Evolutionary conservation across 2,113 vertebrate species (phyloP), one percentile per base, ranked within the genome.

Genomic region (Rhizomys pruinosus): DNA sequence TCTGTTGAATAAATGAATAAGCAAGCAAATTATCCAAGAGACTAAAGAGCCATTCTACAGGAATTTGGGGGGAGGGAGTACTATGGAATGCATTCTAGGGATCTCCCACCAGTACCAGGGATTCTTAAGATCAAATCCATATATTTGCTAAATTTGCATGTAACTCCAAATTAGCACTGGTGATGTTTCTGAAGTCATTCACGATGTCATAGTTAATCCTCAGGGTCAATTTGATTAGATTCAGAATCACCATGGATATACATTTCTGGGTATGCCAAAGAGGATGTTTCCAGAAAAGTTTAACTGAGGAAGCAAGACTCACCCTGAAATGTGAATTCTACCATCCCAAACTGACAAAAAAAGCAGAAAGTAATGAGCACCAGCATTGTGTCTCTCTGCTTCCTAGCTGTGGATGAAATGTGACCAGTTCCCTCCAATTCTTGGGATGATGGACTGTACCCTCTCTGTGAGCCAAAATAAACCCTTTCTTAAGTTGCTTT

Each of bases 1-100:
- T 63, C n/a, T 77, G 39, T 57, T 93, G 79, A 85, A 87, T 76
- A n/a, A 89, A 91, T 77, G 20, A 85, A 68, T 61, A 92, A 32
- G 25, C 92, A 61, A 52, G 87, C 1, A 55, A 86, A 84, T 64
- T 91, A 66, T 85, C 17, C 59, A 64, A 89, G n/a, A 95, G 52
- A 29, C 44, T 84, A 89, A 63, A 84, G 37, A 39, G 47, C 74
- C n/a, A 91, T 59, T 89, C 66, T 80, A 92, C 72, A 29, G 59
- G 23, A 15, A 84, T 16, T 8, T 27, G 6, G 19, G 11, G 25
- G 37, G 7, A 22, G 2, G 5, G 7, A 25, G 27, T 52, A 84
- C 22, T 37, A 86, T 66, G n/a, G 95, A 88, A 94, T 13, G 66
- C 44, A 64, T 10, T 69, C 19, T 68, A 93, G 76, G 34, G 29